Percentiles rank a stretch among this genome's conserved stretches.
Conservation (phyloP, 2,113 vertebrate genomes). For the Nesogale talazaci region DNA sequence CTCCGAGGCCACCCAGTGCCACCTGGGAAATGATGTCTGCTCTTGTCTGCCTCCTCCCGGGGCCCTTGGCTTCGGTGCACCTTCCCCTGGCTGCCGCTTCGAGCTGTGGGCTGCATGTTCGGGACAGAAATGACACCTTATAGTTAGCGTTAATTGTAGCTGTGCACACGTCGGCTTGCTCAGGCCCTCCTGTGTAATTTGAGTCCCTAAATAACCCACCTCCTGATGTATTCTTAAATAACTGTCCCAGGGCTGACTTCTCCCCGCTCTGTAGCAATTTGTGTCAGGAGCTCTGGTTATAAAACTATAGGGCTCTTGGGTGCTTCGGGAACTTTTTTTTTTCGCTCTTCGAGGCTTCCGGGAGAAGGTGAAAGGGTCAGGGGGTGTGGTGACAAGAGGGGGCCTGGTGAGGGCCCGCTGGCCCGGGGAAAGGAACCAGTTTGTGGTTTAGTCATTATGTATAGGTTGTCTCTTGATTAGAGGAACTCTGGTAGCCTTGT, state of each 20-base stretch:
- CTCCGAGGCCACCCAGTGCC: conserved; percentile 50
- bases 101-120: conserved; percentile 66
- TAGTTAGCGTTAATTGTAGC: conserved; percentile 84
- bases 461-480: no score
- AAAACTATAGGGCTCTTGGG: conserved; percentile 54
- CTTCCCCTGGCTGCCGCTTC: conserved; percentile 62
- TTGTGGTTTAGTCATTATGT: background rate
- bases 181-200: conserved; percentile 80
- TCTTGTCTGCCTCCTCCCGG: background rate
- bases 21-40: no score
- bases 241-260: conserved; percentile 66
- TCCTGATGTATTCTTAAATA: conserved; percentile 78
- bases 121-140: conserved; percentile 81
- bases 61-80: conserved; percentile 75
- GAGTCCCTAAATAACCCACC: conserved; percentile 80
- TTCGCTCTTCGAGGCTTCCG: background rate
- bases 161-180: conserved; percentile 57
- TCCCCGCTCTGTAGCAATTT: conserved; percentile 67
- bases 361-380: background rate
- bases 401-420: accelerated
- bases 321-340: conserved; percentile 54
- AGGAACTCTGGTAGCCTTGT: no score
- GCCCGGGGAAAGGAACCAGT: background rate
- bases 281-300: conserved; percentile 68
- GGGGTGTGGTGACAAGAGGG: background rate